These are phyloP conservation scores for Pachypeltis micranthus DNA, from an alignment of 1,140 invertebrate genomes.

Conservation along the genomic window DNA sequence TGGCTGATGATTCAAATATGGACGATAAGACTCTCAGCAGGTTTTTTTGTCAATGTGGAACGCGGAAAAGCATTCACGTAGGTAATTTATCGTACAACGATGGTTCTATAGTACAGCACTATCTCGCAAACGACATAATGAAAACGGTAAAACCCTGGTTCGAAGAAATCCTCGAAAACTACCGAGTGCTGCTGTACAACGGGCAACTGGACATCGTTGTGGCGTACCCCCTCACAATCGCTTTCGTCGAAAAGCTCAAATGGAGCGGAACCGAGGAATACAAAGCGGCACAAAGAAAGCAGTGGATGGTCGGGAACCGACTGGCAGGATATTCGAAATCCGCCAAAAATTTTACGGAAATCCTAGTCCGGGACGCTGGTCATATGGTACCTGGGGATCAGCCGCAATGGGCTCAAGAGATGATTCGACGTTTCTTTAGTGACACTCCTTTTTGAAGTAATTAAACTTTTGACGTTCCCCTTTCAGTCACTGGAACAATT, in stretches of 20 bases:
- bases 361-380: conserved; percentile 47
- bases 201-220: too few relatives aligned
- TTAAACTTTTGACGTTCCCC: too few relatives aligned
- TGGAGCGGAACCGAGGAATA: conserved; percentile 55
- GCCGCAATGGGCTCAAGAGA: conserved; percentile 44
- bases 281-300: conserved; percentile 42
- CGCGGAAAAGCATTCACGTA: conserved; percentile 58
- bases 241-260: conserved; percentile 46
- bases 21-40: conserved; percentile 33
- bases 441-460: conserved; percentile 27
- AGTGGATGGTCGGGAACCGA: conserved; percentile 15
- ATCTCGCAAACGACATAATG: conserved; percentile 69
- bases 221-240: conserved; percentile 61
- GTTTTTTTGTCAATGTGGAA: conserved; percentile 41
- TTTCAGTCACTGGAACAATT: too few relatives aligned
- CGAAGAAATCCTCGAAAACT: conserved; percentile 49
- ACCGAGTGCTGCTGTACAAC: too few relatives aligned
- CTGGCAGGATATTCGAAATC: conserved; percentile 25
- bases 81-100: conserved; percentile 47
- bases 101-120: conserved; percentile 47
- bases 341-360: conserved; percentile 39
- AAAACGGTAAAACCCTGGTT: conserved; percentile 66
- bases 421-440: conserved; percentile 19
- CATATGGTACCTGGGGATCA: conserved; percentile 55
- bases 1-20: conserved; percentile 33